phyloP scores from a whole-genome alignment of 2,113 vertebrate species.

The Pteruthius melanotis region DNA sequence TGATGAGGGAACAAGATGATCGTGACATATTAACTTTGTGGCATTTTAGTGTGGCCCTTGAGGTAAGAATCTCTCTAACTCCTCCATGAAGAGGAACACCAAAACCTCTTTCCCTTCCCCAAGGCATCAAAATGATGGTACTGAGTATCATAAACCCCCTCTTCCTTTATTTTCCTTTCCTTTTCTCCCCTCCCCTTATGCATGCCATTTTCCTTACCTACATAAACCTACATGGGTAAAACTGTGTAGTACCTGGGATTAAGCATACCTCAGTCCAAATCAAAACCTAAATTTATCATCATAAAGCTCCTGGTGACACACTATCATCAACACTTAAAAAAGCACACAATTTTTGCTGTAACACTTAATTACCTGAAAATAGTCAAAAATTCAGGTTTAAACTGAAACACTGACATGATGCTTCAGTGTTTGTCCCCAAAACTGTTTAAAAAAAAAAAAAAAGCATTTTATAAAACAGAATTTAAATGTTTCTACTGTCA shows the following conservation, averaged over 20 bases:
- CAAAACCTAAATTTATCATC: neutral
- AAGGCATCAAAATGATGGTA: neutral
- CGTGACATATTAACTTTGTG: fast-evolving
- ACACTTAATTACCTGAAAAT: neutral
- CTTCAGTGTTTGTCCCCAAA: neutral
- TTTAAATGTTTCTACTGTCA: neutral
- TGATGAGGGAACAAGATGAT: neutral
- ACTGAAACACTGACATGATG: fast-evolving
- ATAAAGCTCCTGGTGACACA: neutral
- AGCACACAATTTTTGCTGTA: fast-evolving
- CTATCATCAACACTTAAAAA: neutral
- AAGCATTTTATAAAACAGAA: neutral
- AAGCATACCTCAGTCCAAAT: neutral
- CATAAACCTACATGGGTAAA: neutral
- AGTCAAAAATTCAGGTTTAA: neutral
- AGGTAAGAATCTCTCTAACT: neutral
- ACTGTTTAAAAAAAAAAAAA: fast-evolving
- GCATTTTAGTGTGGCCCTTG: neutral
- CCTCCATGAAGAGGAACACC: fast-evolving
- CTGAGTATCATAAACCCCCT: fast-evolving
- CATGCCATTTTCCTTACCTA: neutral
- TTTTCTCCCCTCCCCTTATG: neutral
- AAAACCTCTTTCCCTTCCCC: neutral
- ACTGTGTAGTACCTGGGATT: too few relatives aligned
- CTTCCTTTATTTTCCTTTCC: neutral